These are phyloP conservation scores for Tetrapedia diversipes DNA, from an alignment of 2,888 invertebrate genomes.

Conservation along the genomic window DNA sequence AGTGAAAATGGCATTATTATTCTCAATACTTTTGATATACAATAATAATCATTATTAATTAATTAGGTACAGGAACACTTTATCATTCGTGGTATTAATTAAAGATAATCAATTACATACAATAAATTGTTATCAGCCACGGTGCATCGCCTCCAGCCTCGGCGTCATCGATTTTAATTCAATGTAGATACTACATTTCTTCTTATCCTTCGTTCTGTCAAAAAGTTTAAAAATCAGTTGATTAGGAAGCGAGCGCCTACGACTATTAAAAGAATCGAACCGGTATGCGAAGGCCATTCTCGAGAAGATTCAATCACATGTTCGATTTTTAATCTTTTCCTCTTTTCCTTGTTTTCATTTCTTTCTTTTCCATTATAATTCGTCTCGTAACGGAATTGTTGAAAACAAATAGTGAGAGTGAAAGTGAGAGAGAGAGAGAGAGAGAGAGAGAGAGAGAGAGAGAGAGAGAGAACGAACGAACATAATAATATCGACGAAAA, in stretches of 20 bases:
- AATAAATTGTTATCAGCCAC: conserved; percentile 69
- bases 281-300: conserved; percentile 64
- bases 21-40: conserved; percentile 80
- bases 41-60: conserved; percentile 79
- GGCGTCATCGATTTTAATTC: conserved; percentile 34
- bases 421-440: not conserved
- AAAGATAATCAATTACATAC: conserved; percentile 76
- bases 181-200: conserved; percentile 57
- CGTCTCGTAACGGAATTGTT: conserved; percentile 26
- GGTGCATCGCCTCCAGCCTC: conserved; percentile 60
- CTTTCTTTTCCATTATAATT: conserved; percentile 11
- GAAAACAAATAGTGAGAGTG: conserved; percentile 15
- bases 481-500: conserved; percentile 16
- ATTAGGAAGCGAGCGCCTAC: conserved; percentile 65
- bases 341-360: not conserved
- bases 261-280: conserved; percentile 65
- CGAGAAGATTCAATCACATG: conserved; percentile 63
- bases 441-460: conserved; percentile 19
- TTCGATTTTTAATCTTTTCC: conserved; percentile 32
- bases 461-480: conserved; percentile 3
- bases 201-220: conserved; percentile 25
- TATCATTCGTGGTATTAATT: conserved; percentile 78
- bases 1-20: conserved; percentile 82
- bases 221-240: conserved; percentile 55
- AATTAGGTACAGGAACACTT: conserved; percentile 83